These are phyloP conservation scores for Capromys pilorides DNA, from an alignment of 2,797 vertebrate genomes.

Conservation along the genomic window DNA sequence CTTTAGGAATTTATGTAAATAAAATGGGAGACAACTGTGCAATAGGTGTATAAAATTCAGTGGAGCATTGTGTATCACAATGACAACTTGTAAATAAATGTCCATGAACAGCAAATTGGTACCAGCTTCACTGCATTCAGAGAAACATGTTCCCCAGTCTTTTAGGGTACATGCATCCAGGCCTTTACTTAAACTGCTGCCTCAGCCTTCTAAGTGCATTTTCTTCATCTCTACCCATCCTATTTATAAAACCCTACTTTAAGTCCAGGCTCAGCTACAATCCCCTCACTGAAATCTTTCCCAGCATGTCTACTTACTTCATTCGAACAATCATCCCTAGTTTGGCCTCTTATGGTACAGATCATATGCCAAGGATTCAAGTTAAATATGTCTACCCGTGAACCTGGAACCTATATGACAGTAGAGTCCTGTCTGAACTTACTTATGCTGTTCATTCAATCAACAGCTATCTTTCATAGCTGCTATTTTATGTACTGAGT, in stretches of 20 bases:
- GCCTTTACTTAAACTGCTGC: not conserved
- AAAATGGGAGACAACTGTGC: conserved; percentile 16
- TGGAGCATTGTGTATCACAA: conserved; percentile 19
- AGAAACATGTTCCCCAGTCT: not conserved
- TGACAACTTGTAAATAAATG: conserved; percentile 30
- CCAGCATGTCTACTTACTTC: conserved; percentile 30
- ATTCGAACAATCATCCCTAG: not conserved
- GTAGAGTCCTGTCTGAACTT: not conserved
- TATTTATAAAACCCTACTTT: conserved; percentile 21
- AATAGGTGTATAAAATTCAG: conserved; percentile 9
- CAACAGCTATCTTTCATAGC: not conserved
- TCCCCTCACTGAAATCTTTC: not conserved
- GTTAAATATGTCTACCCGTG: conserved; percentile 18
- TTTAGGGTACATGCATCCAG: not conserved
- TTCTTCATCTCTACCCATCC: not conserved
- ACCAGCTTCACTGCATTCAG: conserved; percentile 24
- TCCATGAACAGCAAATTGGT: not conserved
- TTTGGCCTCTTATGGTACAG: conserved; percentile 10
- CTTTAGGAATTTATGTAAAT: conserved; percentile 37
- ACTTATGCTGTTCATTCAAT: not conserved
- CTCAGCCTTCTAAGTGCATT: conserved; percentile 8
- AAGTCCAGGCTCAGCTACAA: not conserved
- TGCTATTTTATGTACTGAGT: not conserved
- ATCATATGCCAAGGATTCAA: conserved; percentile 13
- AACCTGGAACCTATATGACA: conserved; percentile 47